A percentile compares a stretch with the other conserved stretches of the same genome.
Conservation (phyloP, 1,140 invertebrate species). For the Danaus melanippus region DNA sequence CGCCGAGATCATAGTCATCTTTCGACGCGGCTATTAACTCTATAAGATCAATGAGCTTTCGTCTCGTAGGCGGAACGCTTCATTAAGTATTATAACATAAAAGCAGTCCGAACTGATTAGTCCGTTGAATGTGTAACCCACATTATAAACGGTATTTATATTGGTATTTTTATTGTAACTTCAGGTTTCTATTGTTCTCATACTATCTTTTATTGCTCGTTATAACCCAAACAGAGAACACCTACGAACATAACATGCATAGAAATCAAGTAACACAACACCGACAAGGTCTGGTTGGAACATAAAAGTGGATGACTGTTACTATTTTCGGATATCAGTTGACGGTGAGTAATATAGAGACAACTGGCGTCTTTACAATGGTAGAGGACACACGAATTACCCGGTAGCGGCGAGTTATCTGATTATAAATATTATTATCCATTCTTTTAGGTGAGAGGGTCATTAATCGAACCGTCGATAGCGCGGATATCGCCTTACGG, state of each 20-base stretch:
- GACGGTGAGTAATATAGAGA: constrained; percentile 60
- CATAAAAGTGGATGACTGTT: constrained; percentile 39
- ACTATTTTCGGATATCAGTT: constrained; percentile 44
- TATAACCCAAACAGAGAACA: constrained; percentile 42
- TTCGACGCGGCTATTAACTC: constrained; percentile 50
- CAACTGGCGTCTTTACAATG: constrained; percentile 50
- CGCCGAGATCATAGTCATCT: constrained; percentile 23
- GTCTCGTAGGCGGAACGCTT: constrained; percentile 54
- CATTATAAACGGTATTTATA: constrained; percentile 23
- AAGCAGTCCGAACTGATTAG: constrained; percentile 56
- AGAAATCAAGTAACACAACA: constrained; percentile 36
- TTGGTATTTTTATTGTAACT: constrained; percentile 21
- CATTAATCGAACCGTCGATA: constrained; percentile 68
- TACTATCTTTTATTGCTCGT: constrained; percentile 33
- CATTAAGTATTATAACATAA: constrained; percentile 65
- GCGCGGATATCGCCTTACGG: constrained; percentile 61
- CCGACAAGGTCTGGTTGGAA: constrained; percentile 33
- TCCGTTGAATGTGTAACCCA: constrained; percentile 28
- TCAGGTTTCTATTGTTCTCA: constrained; percentile 20
- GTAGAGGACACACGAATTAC: constrained; percentile 58
- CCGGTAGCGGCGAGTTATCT: constrained; percentile 65
- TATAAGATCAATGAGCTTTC: constrained; percentile 52
- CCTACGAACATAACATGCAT: constrained; percentile 32
- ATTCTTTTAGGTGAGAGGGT: constrained; percentile 68
- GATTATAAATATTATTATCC: constrained; percentile 70